Evolutionary conservation across 2,113 vertebrate species (phyloP).

Genomic region (Hypomesus transpacificus): DNA sequence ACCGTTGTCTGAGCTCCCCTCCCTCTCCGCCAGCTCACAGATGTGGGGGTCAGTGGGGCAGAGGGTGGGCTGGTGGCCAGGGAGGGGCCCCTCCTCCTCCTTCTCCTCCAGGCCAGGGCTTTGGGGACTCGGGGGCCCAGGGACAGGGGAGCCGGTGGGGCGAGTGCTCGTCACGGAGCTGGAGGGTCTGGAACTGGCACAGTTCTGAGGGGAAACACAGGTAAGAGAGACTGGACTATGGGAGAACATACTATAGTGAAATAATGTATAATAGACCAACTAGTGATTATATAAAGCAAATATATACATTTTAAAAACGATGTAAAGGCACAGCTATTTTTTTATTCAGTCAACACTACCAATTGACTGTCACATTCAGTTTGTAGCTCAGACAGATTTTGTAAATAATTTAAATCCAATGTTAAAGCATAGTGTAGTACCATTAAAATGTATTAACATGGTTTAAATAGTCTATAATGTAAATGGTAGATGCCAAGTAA

Average conservation of each 20-base stretch:
- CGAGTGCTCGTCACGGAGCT: slow-evolving; percentile 66
- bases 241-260: slow-evolving; percentile 5
- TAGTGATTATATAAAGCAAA: no score
- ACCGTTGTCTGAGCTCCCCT: slow-evolving; percentile 43
- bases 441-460: no score
- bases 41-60: slow-evolving; percentile 8
- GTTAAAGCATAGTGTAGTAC: no score
- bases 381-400: no score
- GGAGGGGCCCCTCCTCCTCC: slow-evolving; percentile 52
- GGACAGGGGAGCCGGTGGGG: slow-evolving; percentile 57
- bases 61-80: slow-evolving; percentile 1
- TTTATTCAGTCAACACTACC: no score
- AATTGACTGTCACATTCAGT: no score
- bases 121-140: slow-evolving; percentile 23
- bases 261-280: no score
- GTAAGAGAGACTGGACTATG: slow-evolving; percentile 29
- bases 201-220: slow-evolving; percentile 60
- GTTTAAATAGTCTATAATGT: no score
- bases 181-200: slow-evolving; percentile 66
- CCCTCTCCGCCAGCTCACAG: slow-evolving; percentile 13
- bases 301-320: no score
- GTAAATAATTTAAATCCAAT: no score
- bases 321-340: no score
- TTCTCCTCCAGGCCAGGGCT: slow-evolving; percentile 33
- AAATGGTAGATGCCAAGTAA: no score